Evolutionary conservation across 2,888 invertebrate genomes (phyloP), one percentile per base, ranked within the genome.

Genomic region (Caenorhabditis angaria): DNA sequence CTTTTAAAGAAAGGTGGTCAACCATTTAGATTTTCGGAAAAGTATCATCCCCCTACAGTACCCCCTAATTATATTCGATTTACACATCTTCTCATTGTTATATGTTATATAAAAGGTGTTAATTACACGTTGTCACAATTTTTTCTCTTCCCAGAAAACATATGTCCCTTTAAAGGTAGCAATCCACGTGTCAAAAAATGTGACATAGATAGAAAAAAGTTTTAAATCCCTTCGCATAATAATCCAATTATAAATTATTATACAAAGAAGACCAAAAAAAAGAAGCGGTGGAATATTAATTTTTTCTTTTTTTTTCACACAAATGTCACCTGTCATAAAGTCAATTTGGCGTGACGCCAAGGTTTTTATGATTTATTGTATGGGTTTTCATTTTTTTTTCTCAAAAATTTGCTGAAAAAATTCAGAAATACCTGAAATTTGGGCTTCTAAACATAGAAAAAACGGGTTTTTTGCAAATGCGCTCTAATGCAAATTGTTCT

Each of bases 291-390:
- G 8, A 3, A 24, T 24, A 4, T 2, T 12, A 50, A 22, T 50
- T 50, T 22, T 50, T 20, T 20, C 51, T 70, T 47, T 25, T 57
- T 58, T 56, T 65, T 65, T 70, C 65, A 62, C 71, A 71, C 58
- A 50, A 35, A 54, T 64, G 60, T 71, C 62, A 62, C 48, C 59
- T 60, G 51, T 66, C 71, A 71, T 71, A 66, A 71, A 70, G 62
- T 66, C 71, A 71, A 71, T 71, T 66, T 66, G 65, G 54, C 64
- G 41, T 68, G 68, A 41, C 41, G 55, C 70, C 61, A 56, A 56
- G 55, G 55, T 28, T 28, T 51, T 51, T n/a, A 8, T 48, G 6
- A 10, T 35, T 48, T 48, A 5, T 48, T 48, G n/a, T 14, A 14
- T 48, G 5, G 3, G 32, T 32, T 6, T 48, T 4, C n/a, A n/a